phyloP scores from a whole-genome alignment of 92 coral and sea anemone species.

The Epizoanthus scotinus region DNA sequence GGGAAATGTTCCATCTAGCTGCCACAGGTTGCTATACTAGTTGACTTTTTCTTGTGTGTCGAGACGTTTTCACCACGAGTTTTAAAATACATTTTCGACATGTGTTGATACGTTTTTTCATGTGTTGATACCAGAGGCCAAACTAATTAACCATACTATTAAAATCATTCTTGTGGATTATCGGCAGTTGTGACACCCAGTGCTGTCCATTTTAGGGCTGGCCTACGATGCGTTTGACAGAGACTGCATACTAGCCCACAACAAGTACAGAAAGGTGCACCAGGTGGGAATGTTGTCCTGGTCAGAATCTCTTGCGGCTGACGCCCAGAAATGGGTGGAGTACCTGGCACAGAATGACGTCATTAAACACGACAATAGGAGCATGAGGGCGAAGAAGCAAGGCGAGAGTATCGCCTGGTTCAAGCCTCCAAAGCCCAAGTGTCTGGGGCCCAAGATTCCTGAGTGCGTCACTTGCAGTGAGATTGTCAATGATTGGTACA shows the following conservation, averaged over 20 bases:
- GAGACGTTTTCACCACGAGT: no score
- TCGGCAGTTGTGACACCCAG: background rate
- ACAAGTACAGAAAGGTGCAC: constrained; percentile 66
- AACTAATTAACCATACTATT: no score
- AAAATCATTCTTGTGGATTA: no score
- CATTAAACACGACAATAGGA: constrained; percentile 68
- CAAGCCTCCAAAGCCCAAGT: constrained; percentile 72
- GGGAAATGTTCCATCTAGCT: no score
- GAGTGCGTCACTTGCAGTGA: constrained; percentile 79
- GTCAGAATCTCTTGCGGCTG: constrained; percentile 79
- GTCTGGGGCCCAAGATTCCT: constrained; percentile 50
- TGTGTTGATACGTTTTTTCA: no score
- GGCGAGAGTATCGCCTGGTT: constrained; percentile 89
- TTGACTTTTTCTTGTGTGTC: no score
- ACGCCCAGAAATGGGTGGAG: constrained; percentile 90
- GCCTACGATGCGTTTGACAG: constrained; percentile 60
- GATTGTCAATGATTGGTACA: constrained; percentile 84
- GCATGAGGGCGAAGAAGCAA: constrained; percentile 53
- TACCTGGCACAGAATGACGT: constrained; percentile 64
- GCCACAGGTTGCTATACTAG: no score
- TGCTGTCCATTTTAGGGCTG: background rate
- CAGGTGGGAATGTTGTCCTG: constrained; percentile 73
- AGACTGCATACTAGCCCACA: constrained; percentile 77
- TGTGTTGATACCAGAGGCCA: no score
- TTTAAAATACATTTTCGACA: no score